These are phyloP conservation scores for Prunella himalayana DNA, from an alignment of 2,113 vertebrate species.

Conservation along the genomic window DNA sequence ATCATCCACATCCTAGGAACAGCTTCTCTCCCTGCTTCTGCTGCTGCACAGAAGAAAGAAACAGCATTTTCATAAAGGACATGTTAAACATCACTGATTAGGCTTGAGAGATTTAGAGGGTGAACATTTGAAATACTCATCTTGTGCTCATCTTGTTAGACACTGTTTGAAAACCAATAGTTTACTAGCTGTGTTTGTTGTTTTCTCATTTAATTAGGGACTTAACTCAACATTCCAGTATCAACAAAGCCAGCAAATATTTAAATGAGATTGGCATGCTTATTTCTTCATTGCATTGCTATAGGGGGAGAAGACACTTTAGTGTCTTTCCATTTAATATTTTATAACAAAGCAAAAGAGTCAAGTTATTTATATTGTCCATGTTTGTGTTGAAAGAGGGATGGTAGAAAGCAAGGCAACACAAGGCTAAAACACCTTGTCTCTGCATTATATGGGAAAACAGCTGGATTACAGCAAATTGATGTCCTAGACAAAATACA, in stretches of 20 bases:
- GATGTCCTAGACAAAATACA: not conserved
- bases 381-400: not conserved
- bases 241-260: constrained; percentile 5
- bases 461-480: not conserved
- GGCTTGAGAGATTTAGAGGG: not conserved
- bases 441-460: not conserved
- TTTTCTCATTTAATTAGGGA: constrained; percentile 27
- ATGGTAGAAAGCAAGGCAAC: not conserved
- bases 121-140: not conserved
- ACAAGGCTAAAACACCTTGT: not conserved
- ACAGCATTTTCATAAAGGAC: not conserved
- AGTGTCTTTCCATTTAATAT: not conserved
- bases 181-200: constrained; percentile 4
- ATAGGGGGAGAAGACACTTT: not conserved
- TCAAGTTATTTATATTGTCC: not conserved
- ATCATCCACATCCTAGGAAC: not conserved
- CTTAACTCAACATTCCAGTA: not conserved
- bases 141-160: not conserved
- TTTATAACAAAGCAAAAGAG: not conserved
- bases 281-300: not conserved
- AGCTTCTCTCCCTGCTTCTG: not conserved
- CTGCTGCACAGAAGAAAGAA: not conserved
- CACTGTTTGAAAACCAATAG: not conserved
- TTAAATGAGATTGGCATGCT: not conserved
- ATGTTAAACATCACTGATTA: not conserved